Percentiles rank a stretch among this genome's conserved stretches.
Conservation (phyloP, 2,888 invertebrate species). For the Cerastoderma edule region DNA sequence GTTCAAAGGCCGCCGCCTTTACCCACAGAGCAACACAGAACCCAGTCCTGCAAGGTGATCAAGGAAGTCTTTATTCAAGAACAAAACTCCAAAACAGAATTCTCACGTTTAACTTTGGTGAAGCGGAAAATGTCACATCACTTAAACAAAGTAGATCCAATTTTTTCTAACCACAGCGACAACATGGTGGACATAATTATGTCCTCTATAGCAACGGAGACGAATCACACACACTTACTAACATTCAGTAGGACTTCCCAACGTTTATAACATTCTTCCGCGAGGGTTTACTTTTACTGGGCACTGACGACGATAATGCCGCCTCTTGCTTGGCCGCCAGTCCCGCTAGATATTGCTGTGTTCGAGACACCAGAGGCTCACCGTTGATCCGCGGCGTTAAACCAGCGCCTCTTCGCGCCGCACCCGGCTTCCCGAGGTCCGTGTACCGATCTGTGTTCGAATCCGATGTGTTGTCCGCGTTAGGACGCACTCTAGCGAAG, state of each 20-base stretch:
- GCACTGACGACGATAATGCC: neutral
- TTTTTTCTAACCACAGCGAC: no score
- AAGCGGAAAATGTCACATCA: no score
- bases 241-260: conserved; percentile 38
- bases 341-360: conserved; percentile 17
- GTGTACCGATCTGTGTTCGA: conserved; percentile 38
- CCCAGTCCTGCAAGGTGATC: no score
- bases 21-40: no score
- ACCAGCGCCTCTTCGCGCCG: conserved; percentile 27
- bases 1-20: no score
- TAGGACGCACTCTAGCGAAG: conserved; percentile 57
- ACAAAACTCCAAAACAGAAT: no score
- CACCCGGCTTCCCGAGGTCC: conserved; percentile 35
- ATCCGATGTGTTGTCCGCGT: conserved; percentile 32
- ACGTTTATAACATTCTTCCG: conserved; percentile 25
- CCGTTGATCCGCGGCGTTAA: conserved; percentile 49
- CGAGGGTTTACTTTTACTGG: conserved; percentile 24
- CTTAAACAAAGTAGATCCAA: no score
- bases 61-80: no score
- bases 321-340: conserved; percentile 18
- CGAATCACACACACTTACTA: no score
- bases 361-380: conserved; percentile 19
- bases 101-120: no score
- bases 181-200: no score
- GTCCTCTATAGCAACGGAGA: no score